Base-by-base conservation (phyloP, 2,113 vertebrate genomes). In the Dipodomys merriami region DNA sequence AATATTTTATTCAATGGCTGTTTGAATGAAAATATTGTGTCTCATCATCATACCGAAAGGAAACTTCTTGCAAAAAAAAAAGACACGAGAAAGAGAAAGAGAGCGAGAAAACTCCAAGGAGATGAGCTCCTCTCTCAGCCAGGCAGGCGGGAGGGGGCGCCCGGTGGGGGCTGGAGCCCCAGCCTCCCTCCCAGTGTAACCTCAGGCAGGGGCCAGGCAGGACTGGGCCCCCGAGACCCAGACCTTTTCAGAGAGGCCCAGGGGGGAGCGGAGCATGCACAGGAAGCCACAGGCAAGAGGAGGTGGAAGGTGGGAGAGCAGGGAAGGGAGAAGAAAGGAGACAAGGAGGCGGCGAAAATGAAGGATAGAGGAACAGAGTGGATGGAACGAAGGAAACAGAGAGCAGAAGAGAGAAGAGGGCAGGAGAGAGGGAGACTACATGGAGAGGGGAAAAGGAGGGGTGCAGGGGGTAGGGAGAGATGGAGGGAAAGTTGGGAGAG, bases 11-110 rank as follows among this genome's bases (percentile, higher is more conserved):
- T 99, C 99, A 99, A 99, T 99, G 97, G 99, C 98, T 97, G 97
- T 99, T 99, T 99, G 99, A 99, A 99, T 99, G 99, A 99, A 99
- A 99, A 99, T 99, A 99, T 99, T 99, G 99, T 99, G 99, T 98
- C 97, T 98, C 97, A 98, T 99, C 98, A 99, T 99, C 98, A 99
- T 98, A 98, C 98, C 95, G 90, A 98, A 98, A 98, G 97, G 98
- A 98, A 98, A 98, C 98, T 98, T 96, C 98, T 98, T 97, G 97
- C 97, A 98, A 98, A 98, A 97, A 98, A 97, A 98, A 98, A 98
- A 95, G 88, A 98, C 98, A 98, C 98, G 97, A 97, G 97, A 97
- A 97, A 97, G 96, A 98, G 93, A 97, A 95, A 95, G 95, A 97
- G 96, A 95, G 69, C 84, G 0, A 94, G 96, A 97, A 49, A 97